A percentile compares a stretch with the other conserved stretches of the same genome.
Evolutionary conservation across 2,797 vertebrate genomes (phyloP).

Genomic region (Micropoecilia bifurca): DNA sequence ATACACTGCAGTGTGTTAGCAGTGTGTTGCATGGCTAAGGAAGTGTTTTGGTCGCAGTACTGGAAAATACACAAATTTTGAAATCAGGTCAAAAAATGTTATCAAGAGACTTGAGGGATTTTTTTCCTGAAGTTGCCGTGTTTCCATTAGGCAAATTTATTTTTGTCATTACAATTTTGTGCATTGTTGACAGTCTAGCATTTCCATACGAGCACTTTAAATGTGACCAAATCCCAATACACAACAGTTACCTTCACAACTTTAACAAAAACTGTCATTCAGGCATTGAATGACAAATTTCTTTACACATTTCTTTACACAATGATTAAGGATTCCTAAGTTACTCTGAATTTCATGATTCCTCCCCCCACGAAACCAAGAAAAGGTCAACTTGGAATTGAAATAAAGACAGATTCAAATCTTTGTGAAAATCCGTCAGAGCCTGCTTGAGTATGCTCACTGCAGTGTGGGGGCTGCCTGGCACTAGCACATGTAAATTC

Average conservation of each 20-base stretch:
- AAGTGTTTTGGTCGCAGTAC: background rate
- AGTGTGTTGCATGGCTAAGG: background rate
- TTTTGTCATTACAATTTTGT: no score
- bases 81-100: no score
- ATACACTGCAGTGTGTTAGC: background rate
- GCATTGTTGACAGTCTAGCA: background rate
- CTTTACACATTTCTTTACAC: background rate
- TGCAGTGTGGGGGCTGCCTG: constrained; percentile 19
- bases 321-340: constrained; percentile 7
- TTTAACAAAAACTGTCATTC: background rate
- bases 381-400: constrained; percentile 43
- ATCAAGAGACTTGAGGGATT: no score
- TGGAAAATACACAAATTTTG: no score
- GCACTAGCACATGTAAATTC: constrained; percentile 19
- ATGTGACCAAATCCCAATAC: background rate
- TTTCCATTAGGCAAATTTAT: no score
- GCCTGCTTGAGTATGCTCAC: constrained; percentile 19
- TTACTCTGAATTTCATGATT: constrained; percentile 71
- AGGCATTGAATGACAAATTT: background rate
- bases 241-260: background rate
- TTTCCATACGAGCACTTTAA: background rate
- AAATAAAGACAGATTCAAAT: constrained; percentile 54
- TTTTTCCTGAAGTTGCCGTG: no score
- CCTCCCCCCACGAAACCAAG: constrained; percentile 28
- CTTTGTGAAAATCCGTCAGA: constrained; percentile 44